These are phyloP conservation scores for Chymomyza amoena DNA, from an alignment of 2,888 invertebrate species.

Conservation along the genomic window DNA sequence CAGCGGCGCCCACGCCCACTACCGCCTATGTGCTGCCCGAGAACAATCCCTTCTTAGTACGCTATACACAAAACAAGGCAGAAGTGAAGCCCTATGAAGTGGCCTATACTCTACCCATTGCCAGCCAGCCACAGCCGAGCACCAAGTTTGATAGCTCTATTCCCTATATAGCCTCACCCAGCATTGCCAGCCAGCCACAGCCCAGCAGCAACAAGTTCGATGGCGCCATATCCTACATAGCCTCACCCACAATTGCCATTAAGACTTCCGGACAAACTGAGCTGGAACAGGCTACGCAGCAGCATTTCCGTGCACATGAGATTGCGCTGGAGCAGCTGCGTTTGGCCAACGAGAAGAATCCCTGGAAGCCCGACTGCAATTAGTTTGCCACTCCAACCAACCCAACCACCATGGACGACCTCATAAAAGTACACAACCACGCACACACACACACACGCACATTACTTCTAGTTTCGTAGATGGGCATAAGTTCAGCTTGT, in stretches of 20 bases:
- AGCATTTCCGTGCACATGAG: constrained; percentile 75
- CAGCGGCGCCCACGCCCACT: constrained; percentile 11
- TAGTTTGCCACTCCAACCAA: background rate
- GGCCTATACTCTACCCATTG: background rate
- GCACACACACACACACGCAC: background rate
- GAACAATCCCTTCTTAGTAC: constrained; percentile 59
- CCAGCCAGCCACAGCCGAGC: background rate
- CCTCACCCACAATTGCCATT: background rate
- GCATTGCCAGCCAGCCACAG: background rate
- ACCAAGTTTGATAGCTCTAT: background rate
- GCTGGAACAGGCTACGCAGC: constrained; percentile 69
- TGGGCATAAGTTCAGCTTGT: constrained; percentile 14
- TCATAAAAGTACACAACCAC: background rate
- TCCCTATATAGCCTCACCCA: background rate
- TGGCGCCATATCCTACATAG: background rate
- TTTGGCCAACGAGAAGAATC: constrained; percentile 60
- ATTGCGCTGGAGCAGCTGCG: constrained; percentile 74
- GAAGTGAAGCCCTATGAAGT: background rate
- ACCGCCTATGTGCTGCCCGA: constrained; percentile 21
- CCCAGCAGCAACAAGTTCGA: background rate
- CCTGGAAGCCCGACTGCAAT: constrained; percentile 41
- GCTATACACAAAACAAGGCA: constrained; percentile 31
- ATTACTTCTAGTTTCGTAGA: constrained; percentile 5
- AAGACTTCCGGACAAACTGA: constrained; percentile 34
- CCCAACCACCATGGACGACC: background rate